These are phyloP conservation scores for Sorex fumeus DNA, from an alignment of 2,113 vertebrate species.

Conservation along the genomic window DNA sequence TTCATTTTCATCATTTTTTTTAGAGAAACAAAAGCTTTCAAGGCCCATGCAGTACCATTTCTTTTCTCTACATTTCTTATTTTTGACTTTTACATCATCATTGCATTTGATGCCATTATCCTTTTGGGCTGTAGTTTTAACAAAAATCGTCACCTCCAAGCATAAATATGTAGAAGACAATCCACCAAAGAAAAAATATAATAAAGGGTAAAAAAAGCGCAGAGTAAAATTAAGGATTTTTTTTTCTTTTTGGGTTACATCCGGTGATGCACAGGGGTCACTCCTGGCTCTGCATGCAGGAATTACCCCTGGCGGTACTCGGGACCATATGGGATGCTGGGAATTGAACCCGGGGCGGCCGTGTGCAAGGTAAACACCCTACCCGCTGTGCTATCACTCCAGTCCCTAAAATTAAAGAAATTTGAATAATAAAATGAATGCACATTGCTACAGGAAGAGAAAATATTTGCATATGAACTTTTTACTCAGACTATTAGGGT, in stretches of 20 bases:
- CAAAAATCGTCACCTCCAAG: not conserved
- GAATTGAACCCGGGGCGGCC: too few relatives aligned
- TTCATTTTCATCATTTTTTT: conserved; percentile 57
- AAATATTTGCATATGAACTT: not conserved
- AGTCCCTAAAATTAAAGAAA: not conserved
- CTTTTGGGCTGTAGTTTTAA: conserved; percentile 20
- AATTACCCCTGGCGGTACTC: too few relatives aligned
- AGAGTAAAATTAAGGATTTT: not conserved
- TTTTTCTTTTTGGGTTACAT: too few relatives aligned
- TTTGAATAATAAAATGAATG: conserved; percentile 3
- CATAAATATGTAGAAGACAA: not conserved
- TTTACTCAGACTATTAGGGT: not conserved
- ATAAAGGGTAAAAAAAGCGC: not conserved
- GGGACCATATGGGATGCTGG: too few relatives aligned
- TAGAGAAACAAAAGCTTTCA: not conserved
- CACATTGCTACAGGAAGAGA: not conserved
- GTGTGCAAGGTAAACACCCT: too few relatives aligned
- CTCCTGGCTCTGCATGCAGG: too few relatives aligned
- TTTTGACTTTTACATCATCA: conserved; percentile 35
- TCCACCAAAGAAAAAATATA: conserved; percentile 39
- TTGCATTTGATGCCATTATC: conserved; percentile 7
- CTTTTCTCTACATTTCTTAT: conserved; percentile 23
- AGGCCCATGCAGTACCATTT: conserved; percentile 8
- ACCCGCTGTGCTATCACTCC: too few relatives aligned
- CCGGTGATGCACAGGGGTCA: too few relatives aligned